Percentiles rank a stretch among this genome's conserved stretches.
These are phyloP conservation scores for Cottoperca gobio DNA, from an alignment of 2,797 vertebrate species.

Conservation along the genomic window DNA sequence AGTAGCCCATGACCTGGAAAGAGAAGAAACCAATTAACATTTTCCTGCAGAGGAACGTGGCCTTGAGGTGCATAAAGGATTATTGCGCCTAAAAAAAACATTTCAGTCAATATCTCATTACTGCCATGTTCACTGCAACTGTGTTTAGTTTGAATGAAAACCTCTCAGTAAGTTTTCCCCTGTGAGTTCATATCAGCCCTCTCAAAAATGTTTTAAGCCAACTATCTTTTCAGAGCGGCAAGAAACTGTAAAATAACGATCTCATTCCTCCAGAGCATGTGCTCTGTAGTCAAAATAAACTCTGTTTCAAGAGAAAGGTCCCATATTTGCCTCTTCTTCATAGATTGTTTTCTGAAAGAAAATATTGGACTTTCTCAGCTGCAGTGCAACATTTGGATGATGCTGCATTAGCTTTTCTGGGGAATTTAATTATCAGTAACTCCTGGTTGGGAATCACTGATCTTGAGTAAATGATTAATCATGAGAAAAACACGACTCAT, in stretches of 20 bases:
- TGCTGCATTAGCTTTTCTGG: background rate
- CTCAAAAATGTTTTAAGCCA: background rate
- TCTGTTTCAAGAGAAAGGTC: background rate
- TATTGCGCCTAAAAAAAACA: slow-evolving; percentile 3
- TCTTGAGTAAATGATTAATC: too few relatives aligned
- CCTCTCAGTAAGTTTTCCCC: background rate
- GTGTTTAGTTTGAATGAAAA: background rate
- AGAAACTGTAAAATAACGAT: slow-evolving; percentile 17
- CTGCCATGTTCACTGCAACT: background rate
- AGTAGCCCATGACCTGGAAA: slow-evolving; percentile 89
- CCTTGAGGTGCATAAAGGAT: background rate
- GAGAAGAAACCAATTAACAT: slow-evolving; percentile 11
- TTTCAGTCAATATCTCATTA: slow-evolving; percentile 22
- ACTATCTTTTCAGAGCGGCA: slow-evolving; percentile 11
- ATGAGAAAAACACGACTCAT: too few relatives aligned
- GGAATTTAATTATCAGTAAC: background rate
- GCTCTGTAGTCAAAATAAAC: background rate
- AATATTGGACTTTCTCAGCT: background rate
- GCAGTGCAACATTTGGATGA: background rate
- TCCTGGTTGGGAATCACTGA: too few relatives aligned
- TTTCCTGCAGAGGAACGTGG: background rate
- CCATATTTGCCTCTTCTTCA: background rate
- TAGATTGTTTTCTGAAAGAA: too few relatives aligned
- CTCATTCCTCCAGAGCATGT: background rate
- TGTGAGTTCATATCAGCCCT: background rate